These are phyloP conservation scores for Porites lutea DNA, from an alignment of 64 coral and sea anemone genomes.

Conservation along the genomic window DNA sequence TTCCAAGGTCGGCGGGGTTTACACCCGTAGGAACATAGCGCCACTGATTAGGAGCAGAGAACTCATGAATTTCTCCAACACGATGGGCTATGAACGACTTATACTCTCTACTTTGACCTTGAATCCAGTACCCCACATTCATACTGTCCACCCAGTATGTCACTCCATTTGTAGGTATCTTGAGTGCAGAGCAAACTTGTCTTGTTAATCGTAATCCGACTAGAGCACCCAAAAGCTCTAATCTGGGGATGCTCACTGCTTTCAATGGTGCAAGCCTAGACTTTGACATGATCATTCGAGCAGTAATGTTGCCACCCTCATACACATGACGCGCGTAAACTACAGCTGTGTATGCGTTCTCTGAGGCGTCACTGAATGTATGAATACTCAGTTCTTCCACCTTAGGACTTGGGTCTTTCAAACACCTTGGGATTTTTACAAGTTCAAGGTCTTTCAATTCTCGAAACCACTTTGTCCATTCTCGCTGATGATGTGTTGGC, in stretches of 20 bases:
- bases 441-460: too few species aligned
- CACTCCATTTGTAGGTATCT: slow-evolving; percentile 18
- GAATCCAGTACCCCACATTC: slow-evolving; percentile 37
- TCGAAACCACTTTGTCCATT: too few species aligned
- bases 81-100: slow-evolving; percentile 67
- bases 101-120: slow-evolving; percentile 58
- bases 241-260: slow-evolving; percentile 56
- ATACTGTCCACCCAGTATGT: slow-evolving; percentile 79
- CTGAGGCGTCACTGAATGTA: too few species aligned
- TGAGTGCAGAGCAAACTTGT: slow-evolving; percentile 37
- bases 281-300: slow-evolving; percentile 50
- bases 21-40: too few species aligned
- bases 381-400: too few species aligned
- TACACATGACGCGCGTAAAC: too few species aligned
- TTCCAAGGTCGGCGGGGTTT: too few species aligned
- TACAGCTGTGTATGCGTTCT: too few species aligned
- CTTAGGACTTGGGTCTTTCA: too few species aligned
- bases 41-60: not conserved
- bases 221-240: slow-evolving; percentile 64
- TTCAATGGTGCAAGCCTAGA: slow-evolving; percentile 65
- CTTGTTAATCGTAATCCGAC: slow-evolving; percentile 64
- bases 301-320: slow-evolving; percentile 23
- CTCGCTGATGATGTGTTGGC: too few species aligned
- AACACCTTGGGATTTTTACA: too few species aligned
- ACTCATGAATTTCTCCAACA: slow-evolving; percentile 80